These are phyloP conservation scores for Cremastinae sp. DNA, from an alignment of 2,888 invertebrate species.

Conservation along the genomic window DNA sequence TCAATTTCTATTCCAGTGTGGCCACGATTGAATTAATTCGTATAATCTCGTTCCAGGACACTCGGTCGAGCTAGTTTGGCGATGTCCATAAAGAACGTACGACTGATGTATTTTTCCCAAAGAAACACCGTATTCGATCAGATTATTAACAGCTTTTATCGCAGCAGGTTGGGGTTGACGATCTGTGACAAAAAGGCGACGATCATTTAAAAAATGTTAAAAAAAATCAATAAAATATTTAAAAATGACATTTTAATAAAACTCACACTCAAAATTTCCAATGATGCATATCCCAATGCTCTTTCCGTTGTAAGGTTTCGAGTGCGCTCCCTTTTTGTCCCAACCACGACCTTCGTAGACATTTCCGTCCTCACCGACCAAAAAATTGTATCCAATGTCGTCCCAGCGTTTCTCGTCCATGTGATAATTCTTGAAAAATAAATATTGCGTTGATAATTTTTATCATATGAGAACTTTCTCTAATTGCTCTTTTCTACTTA, in stretches of 20 bases:
- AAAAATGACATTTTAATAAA: background rate
- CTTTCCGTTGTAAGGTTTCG: slow-evolving; percentile 82
- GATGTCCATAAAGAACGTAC: slow-evolving; percentile 85
- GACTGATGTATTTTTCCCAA: slow-evolving; percentile 83
- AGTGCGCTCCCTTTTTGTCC: slow-evolving; percentile 71
- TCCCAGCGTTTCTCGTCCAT: slow-evolving; percentile 69
- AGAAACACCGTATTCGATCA: slow-evolving; percentile 84
- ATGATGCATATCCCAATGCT: slow-evolving; percentile 88
- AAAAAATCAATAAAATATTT: background rate
- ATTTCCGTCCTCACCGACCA: slow-evolving; percentile 76
- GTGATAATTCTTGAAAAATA: slow-evolving; percentile 68
- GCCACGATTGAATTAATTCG: slow-evolving; percentile 71
- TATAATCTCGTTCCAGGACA: slow-evolving; percentile 74
- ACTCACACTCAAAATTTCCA: slow-evolving; percentile 83
- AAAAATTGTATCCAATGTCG: slow-evolving; percentile 76
- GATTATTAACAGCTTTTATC: slow-evolving; percentile 82
- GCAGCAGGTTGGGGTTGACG: slow-evolving; percentile 68
- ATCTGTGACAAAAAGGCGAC: slow-evolving; percentile 57
- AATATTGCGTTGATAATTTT: background rate
- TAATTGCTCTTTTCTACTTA: no score
- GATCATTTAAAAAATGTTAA: background rate
- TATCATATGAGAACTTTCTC: no score
- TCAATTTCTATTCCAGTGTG: slow-evolving; percentile 64
- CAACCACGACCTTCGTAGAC: slow-evolving; percentile 76
- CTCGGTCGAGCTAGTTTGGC: slow-evolving; percentile 67